phyloP scores from a whole-genome alignment of 2,888 invertebrate species.

The Melanchra persicariae region DNA sequence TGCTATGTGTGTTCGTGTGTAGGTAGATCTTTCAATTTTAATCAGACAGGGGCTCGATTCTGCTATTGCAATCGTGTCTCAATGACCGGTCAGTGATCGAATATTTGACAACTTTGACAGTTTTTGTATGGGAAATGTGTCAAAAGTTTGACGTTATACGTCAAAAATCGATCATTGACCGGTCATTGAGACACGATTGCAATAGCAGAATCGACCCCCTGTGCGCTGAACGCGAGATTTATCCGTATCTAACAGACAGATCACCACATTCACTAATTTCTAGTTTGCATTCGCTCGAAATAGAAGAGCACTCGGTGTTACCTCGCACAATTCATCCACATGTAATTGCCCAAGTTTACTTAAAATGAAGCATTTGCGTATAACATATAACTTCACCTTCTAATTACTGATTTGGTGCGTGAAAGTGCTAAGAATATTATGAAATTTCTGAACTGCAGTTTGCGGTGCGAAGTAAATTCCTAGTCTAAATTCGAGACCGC shows the following conservation, averaged over 20 bases:
- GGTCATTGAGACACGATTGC: no score
- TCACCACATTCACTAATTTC: constrained; percentile 51
- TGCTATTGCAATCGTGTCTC: no score
- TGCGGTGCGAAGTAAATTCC: constrained; percentile 44
- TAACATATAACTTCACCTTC: constrained; percentile 18
- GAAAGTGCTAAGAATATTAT: constrained; percentile 37
- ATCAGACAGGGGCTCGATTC: no score
- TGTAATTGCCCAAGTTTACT: constrained; percentile 40
- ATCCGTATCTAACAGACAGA: constrained; percentile 43
- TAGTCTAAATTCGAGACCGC: constrained; percentile 35
- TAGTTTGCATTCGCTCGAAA: constrained; percentile 39
- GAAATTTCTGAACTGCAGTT: constrained; percentile 40
- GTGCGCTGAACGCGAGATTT: constrained; percentile 29
- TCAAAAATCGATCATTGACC: no score
- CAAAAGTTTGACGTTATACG: no score
- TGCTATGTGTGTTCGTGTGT: constrained; percentile 4
- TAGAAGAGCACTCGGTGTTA: constrained; percentile 25
- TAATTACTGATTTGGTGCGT: constrained; percentile 41
- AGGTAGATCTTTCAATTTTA: constrained; percentile 53
- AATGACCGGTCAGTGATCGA: no score
- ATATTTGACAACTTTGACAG: no score
- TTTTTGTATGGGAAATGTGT: no score
- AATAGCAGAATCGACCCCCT: no score
- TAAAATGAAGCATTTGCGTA: constrained; percentile 31
- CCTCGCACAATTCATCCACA: constrained; percentile 11